A percentile compares a stretch with the other conserved stretches of the same genome.
Conservation (phyloP, 1,140 invertebrate genomes). For the Procambarus virginalis region DNA sequence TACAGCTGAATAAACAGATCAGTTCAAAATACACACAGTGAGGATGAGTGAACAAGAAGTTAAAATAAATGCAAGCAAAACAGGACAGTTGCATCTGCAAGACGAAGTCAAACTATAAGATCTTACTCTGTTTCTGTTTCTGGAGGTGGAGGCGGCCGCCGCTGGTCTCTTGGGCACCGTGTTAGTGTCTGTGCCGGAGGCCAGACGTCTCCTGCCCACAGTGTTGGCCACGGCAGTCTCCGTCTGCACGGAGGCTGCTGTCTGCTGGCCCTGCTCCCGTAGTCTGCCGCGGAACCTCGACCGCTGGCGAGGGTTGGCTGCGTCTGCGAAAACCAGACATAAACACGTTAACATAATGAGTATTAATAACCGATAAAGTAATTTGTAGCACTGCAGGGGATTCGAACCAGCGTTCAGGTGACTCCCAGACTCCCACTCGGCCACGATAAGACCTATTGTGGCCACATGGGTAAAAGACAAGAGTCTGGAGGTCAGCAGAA, state of each 20-base stretch:
- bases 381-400: too few species aligned
- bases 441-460: too few species aligned
- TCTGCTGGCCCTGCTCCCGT: neutral
- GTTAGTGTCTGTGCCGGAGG: neutral
- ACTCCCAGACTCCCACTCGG: too few species aligned
- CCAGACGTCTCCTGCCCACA: conserved; percentile 5
- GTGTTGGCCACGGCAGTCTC: conserved; percentile 18
- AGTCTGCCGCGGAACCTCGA: neutral
- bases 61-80: too few species aligned
- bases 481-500: too few species aligned
- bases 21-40: too few species aligned
- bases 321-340: neutral
- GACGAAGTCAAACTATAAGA: neutral
- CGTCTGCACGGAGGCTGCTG: conserved; percentile 28
- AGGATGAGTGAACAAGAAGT: too few species aligned
- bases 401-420: too few species aligned
- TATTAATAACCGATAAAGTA: too few species aligned
- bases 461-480: too few species aligned
- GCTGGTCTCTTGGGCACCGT: conserved; percentile 10
- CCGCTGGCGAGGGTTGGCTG: neutral
- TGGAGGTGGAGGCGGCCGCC: neutral
- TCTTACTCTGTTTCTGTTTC: conserved; percentile 25
- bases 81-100: neutral
- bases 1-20: too few species aligned
- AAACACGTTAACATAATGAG: too few species aligned